A percentile compares a stretch with the other conserved stretches of the same genome.
These are phyloP conservation scores for Centropus unirufus DNA, from an alignment of 2,113 vertebrate genomes.

Conservation along the genomic window DNA sequence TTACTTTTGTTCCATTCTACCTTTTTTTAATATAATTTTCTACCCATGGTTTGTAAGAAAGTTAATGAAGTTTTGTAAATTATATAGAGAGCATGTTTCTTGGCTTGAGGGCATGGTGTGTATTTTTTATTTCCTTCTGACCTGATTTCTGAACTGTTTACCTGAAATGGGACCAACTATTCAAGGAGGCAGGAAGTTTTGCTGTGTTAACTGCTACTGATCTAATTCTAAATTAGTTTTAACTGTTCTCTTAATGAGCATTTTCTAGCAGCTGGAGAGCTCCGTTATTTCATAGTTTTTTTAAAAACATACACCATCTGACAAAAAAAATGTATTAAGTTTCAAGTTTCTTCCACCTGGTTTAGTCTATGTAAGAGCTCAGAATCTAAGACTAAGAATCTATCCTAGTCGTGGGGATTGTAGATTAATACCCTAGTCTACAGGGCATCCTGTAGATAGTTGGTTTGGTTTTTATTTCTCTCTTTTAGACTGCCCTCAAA, in stretches of 20 bases:
- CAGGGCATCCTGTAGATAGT: neutral
- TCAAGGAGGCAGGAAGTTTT: neutral
- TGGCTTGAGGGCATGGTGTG: slow-evolving; percentile 7
- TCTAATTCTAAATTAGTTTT: neutral
- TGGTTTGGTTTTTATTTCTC: neutral
- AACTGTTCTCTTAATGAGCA: neutral
- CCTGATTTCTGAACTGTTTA: slow-evolving; percentile 20
- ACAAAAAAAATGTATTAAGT: neutral
- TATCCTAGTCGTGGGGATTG: neutral
- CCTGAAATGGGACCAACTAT: neutral
- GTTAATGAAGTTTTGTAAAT: slow-evolving; percentile 39
- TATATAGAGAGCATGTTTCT: neutral
- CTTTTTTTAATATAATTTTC: neutral
- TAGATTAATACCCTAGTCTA: neutral
- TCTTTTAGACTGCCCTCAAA: neutral
- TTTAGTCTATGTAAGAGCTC: neutral
- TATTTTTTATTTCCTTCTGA: slow-evolving; percentile 21
- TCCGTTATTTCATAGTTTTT: neutral
- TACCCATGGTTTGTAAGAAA: neutral
- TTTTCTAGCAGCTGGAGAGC: neutral
- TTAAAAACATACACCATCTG: fast-evolving
- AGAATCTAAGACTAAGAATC: neutral
- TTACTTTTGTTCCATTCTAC: slow-evolving; percentile 30
- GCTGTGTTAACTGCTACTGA: neutral
- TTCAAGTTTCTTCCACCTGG: neutral